Evolutionary conservation across 2,113 vertebrate species (phyloP).

Genomic region (Scatophagus argus): DNA sequence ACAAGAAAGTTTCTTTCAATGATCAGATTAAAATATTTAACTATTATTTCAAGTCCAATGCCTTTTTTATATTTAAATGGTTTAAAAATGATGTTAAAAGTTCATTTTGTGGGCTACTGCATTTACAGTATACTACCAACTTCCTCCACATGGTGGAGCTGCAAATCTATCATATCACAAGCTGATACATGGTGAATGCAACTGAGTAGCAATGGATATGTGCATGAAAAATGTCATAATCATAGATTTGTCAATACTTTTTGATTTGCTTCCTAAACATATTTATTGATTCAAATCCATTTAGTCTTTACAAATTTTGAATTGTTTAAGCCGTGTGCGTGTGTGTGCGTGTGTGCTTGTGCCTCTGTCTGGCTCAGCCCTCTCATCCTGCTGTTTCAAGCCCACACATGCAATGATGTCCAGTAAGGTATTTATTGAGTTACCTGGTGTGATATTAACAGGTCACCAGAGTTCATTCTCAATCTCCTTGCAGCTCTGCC

Average conservation of each 20-base stretch:
- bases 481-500: neutral
- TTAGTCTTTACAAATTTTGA: too few relatives aligned
- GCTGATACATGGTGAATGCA: neutral
- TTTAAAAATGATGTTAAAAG: neutral
- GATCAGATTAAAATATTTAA: too few relatives aligned
- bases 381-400: neutral
- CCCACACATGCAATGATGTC: neutral
- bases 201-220: neutral
- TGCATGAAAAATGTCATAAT: neutral
- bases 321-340: too few relatives aligned
- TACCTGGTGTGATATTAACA: constrained; percentile 32
- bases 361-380: neutral
- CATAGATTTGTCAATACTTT: neutral
- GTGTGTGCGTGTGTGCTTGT: neutral
- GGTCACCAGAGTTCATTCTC: constrained; percentile 50
- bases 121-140: constrained; percentile 16
- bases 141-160: constrained; percentile 51
- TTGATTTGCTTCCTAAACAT: neutral
- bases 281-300: neutral
- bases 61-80: neutral
- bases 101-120: too few relatives aligned
- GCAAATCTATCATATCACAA: constrained; percentile 12
- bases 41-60: too few relatives aligned
- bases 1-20: too few relatives aligned
- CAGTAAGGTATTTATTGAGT: neutral